These are phyloP conservation scores for Temnothorax longispinosus DNA, from an alignment of 1,140 invertebrate species.

Conservation along the genomic window DNA sequence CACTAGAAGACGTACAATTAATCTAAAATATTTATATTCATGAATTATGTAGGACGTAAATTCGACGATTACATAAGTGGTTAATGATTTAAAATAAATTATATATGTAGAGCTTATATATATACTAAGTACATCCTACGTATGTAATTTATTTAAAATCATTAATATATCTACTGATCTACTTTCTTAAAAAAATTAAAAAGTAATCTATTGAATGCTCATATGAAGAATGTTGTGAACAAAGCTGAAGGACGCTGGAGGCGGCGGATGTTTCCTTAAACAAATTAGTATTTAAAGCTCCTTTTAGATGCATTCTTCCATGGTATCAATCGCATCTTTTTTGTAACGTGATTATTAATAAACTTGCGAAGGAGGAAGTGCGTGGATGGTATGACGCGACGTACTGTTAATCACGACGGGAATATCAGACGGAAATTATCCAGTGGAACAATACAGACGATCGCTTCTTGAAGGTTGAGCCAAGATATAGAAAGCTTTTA, in stretches of 20 bases:
- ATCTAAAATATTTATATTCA: background rate
- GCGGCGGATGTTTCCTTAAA: constrained; percentile 11
- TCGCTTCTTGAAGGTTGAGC: background rate
- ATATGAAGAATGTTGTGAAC: background rate
- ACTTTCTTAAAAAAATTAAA: background rate
- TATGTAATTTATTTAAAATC: no score
- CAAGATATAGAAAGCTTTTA: constrained; percentile 8
- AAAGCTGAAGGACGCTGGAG: constrained; percentile 1
- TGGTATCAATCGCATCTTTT: constrained; percentile 26
- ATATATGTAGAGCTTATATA: background rate
- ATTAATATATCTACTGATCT: background rate
- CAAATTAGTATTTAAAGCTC: constrained; percentile 40
- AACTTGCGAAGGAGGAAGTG: constrained; percentile 24
- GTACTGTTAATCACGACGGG: background rate
- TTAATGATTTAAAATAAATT: background rate
- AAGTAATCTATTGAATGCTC: background rate
- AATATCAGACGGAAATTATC: constrained; percentile 33
- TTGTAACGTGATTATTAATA: constrained; percentile 32
- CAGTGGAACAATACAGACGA: background rate
- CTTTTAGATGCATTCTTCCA: constrained; percentile 21
- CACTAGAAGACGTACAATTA: background rate
- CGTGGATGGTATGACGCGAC: background rate
- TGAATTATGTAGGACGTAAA: background rate
- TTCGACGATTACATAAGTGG: background rate
- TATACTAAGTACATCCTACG: no score